A percentile compares a stretch with the other conserved stretches of the same genome.
phyloP scores from a whole-genome alignment of 2,888 invertebrate species.

The Dynastes hyllus region DNA sequence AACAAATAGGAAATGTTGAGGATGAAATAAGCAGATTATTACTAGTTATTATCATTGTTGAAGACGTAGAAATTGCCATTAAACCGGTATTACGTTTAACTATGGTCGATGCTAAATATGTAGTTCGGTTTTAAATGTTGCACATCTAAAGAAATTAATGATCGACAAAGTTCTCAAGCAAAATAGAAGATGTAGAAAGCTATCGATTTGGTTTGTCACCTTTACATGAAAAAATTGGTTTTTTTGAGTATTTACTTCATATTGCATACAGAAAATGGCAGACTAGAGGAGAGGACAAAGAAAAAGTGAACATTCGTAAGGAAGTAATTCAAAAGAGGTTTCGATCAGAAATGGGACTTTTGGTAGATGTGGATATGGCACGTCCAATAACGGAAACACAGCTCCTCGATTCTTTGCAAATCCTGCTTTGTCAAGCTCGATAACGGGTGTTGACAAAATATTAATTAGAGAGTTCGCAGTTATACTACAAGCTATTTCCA shows the following conservation, averaged over 20 bases:
- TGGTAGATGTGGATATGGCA: constrained; percentile 8
- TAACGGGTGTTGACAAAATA: neutral
- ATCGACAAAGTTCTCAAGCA: no score
- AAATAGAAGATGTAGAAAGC: no score
- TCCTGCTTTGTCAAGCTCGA: neutral
- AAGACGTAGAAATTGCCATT: no score
- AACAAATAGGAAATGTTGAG: no score
- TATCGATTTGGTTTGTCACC: constrained; percentile 6
- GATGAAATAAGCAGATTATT: no score
- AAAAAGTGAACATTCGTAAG: neutral
- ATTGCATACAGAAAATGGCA: neutral
- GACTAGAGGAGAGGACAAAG: neutral
- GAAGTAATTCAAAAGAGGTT: neutral
- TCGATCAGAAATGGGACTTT: neutral
- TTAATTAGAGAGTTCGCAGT: neutral
- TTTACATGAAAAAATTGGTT: neutral
- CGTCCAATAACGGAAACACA: neutral
- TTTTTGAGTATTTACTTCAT: constrained; percentile 18
- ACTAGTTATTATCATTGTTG: no score
- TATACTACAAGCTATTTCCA: neutral
- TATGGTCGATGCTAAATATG: no score
- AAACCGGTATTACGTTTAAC: no score
- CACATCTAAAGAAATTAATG: no score
- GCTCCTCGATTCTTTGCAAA: constrained; percentile 4
- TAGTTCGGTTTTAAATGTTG: no score